phyloP scores from a whole-genome alignment of 1,140 invertebrate species.

The Frieseomelitta varia region DNA sequence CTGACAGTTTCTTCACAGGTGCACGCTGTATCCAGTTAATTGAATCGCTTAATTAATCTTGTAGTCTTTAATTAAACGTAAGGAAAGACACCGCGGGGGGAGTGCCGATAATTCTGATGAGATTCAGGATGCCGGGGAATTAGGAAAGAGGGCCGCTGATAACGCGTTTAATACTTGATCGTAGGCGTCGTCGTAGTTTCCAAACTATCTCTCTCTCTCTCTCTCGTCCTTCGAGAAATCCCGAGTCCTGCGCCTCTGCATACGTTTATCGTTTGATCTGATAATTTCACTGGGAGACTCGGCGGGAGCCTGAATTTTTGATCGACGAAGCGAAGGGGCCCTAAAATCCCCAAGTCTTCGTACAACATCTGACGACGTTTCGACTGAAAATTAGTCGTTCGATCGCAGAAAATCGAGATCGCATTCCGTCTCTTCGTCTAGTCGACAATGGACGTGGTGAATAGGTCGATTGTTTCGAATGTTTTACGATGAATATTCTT shows the following conservation, averaged over 20 bases:
- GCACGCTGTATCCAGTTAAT: constrained; percentile 15
- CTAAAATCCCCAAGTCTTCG: too few relatives aligned
- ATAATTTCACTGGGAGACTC: background rate
- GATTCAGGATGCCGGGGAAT: constrained; percentile 10
- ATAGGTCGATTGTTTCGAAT: too few relatives aligned
- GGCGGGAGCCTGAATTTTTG: background rate
- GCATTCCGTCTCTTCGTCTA: too few relatives aligned
- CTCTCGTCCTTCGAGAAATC: background rate
- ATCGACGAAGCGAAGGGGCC: background rate
- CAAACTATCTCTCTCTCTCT: too few relatives aligned
- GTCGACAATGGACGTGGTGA: too few relatives aligned
- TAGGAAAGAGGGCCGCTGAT: background rate
- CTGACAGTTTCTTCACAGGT: background rate
- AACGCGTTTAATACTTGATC: constrained; percentile 13
- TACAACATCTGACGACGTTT: too few relatives aligned
- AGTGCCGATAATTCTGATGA: constrained; percentile 12
- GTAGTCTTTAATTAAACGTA: constrained; percentile 34
- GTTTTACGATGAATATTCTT: too few relatives aligned
- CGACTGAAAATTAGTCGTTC: too few relatives aligned
- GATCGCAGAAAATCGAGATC: too few relatives aligned
- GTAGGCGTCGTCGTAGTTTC: background rate
- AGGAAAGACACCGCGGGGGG: background rate
- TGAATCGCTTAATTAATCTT: constrained; percentile 35
- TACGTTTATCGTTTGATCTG: background rate
- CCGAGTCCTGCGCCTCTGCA: background rate